phyloP scores from a whole-genome alignment of 2,888 invertebrate species.

The Stomorhina lunata region DNA sequence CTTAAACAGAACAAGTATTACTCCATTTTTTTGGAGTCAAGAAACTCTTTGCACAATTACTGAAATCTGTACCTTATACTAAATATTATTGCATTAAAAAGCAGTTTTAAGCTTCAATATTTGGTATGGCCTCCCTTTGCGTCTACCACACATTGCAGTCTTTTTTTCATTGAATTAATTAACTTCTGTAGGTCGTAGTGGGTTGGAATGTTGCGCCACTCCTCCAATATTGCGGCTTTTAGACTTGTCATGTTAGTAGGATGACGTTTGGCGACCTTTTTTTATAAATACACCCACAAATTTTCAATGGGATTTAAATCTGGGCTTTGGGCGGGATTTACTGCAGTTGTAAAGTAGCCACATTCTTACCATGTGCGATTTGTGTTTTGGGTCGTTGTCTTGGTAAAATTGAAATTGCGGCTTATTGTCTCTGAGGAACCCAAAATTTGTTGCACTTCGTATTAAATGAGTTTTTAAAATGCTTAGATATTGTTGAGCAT shows the following conservation, averaged over 20 bases:
- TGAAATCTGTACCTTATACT: no score
- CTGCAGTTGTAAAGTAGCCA: constrained; percentile 44
- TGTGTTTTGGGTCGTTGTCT: constrained; percentile 37
- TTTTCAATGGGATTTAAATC: not conserved
- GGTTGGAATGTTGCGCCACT: not conserved
- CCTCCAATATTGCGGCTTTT: not conserved
- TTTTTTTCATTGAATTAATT: not conserved
- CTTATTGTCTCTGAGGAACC: constrained; percentile 7
- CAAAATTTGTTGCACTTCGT: not conserved
- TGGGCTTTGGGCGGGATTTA: constrained; percentile 9
- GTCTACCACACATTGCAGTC: not conserved
- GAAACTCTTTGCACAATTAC: no score
- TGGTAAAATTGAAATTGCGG: constrained; percentile 12
- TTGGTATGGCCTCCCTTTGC: no score
- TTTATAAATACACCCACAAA: not conserved
- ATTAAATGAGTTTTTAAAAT: not conserved
- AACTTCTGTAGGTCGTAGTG: not conserved
- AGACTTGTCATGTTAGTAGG: not conserved
- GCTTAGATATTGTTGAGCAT: not conserved
- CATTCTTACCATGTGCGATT: constrained; percentile 1
- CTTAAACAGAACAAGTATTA: no score
- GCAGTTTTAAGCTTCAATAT: no score
- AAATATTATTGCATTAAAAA: no score
- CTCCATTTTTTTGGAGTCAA: no score
- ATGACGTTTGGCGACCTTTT: not conserved